Conservation (phyloP, 30 jellyfish, hydroid and myxozoan species). For the Cassiopea xamachana region DNA sequence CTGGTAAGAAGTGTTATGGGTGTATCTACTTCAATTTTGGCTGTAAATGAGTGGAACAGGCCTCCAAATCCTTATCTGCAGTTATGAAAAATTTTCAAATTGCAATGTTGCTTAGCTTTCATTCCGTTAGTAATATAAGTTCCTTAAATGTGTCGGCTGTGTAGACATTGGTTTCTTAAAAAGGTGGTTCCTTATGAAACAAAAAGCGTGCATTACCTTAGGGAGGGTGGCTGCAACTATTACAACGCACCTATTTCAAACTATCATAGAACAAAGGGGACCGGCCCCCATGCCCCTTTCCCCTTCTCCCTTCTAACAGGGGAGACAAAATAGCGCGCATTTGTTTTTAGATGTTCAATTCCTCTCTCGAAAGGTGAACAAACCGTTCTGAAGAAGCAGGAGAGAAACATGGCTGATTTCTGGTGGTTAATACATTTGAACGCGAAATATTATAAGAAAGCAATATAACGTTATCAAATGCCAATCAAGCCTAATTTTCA, state of each 20-base stretch:
- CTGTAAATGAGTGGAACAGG: not conserved
- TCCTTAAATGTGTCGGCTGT: not conserved
- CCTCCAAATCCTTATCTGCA: not conserved
- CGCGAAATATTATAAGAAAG: too few relatives aligned
- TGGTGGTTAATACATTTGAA: too few relatives aligned
- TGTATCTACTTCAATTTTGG: not conserved
- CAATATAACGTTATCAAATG: too few relatives aligned
- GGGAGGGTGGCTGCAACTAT: too few relatives aligned
- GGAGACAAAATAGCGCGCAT: too few relatives aligned
- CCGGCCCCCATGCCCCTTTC: not conserved
- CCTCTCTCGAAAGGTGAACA: too few relatives aligned
- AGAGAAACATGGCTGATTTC: too few relatives aligned
- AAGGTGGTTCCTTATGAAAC: not conserved
- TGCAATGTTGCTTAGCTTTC: not conserved
- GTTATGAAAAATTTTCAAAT: not conserved
- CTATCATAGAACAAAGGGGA: not conserved
- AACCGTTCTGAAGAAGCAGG: too few relatives aligned
- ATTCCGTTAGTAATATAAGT: not conserved
- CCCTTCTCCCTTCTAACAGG: too few relatives aligned
- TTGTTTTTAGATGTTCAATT: too few relatives aligned
- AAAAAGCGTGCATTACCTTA: not conserved
- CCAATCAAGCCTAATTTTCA: too few relatives aligned
- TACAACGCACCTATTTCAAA: too few relatives aligned
- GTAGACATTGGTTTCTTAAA: not conserved
- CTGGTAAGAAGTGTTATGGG: not conserved